Conservation (phyloP, 2,797 vertebrate genomes). For the Pseudochaenichthys georgianus region DNA sequence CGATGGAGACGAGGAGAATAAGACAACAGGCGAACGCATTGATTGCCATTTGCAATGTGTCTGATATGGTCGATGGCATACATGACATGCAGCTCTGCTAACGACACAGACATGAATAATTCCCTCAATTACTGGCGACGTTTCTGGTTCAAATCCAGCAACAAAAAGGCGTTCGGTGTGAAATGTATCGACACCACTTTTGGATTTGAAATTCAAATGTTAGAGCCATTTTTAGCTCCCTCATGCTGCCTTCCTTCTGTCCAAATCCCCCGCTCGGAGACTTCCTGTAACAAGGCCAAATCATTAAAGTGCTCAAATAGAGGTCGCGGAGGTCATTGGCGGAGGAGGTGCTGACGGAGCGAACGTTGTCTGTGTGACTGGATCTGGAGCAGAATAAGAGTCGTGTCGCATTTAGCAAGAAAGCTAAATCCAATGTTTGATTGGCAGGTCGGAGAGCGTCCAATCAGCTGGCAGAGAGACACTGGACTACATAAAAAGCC, state of each 20-base stretch:
- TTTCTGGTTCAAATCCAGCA: constrained; percentile 2
- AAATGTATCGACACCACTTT: not conserved
- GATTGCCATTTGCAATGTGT: constrained; percentile 67
- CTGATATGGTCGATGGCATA: constrained; percentile 38
- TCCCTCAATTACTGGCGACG: not conserved
- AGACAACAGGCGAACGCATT: constrained; percentile 54
- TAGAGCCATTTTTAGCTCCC: not conserved
- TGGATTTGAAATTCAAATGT: not conserved
- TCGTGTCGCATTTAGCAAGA: constrained; percentile 37
- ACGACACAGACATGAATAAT: constrained; percentile 12
- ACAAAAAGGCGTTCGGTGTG: not conserved
- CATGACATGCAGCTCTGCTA: constrained; percentile 6
- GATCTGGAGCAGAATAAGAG: constrained; percentile 32
- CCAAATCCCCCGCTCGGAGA: not conserved
- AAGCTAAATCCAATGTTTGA: constrained; percentile 40
- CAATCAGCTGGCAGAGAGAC: constrained; percentile 57
- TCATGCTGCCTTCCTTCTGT: not conserved
- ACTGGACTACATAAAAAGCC: constrained; percentile 48
- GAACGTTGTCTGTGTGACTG: constrained; percentile 43
- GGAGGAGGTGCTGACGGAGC: not conserved
- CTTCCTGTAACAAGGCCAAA: not conserved
- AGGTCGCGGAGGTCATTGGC: constrained; percentile 12
- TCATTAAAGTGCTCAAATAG: not conserved
- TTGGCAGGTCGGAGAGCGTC: constrained; percentile 51
- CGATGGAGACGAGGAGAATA: constrained; percentile 37